These are phyloP conservation scores for Rhombomys opimus DNA, from an alignment of 2,113 vertebrate species.

Conservation along the genomic window DNA sequence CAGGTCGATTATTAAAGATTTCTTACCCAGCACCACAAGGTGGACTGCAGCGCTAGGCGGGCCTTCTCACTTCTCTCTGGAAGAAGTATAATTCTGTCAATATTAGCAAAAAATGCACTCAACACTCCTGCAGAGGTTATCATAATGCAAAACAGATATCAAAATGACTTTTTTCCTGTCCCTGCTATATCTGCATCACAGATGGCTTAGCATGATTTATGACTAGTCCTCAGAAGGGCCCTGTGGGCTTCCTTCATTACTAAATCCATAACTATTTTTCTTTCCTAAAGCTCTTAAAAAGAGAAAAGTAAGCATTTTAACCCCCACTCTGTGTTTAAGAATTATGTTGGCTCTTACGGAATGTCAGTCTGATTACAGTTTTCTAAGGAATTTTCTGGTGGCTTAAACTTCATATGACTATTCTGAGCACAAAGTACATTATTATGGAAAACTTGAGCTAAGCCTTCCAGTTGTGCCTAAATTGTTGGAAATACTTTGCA, in stretches of 20 bases:
- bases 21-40: neutral
- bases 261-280: conserved; percentile 56
- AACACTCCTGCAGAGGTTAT: conserved; percentile 56
- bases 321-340: conserved; percentile 24
- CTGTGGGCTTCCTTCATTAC: conserved; percentile 50
- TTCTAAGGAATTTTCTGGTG: conserved; percentile 55
- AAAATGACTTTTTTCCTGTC: conserved; percentile 58
- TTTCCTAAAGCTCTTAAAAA: conserved; percentile 57
- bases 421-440: conserved; percentile 54
- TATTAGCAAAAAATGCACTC: conserved; percentile 73
- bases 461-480: neutral
- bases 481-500: neutral
- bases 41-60: neutral
- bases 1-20: neutral
- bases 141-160: conserved; percentile 71
- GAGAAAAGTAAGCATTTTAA: conserved; percentile 63
- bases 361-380: conserved; percentile 39
- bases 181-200: conserved; percentile 47
- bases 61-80: conserved; percentile 44
- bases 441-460: conserved; percentile 50
- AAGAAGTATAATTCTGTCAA: conserved; percentile 61
- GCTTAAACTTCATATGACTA: conserved; percentile 45
- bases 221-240: conserved; percentile 54
- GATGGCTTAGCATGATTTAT: conserved; percentile 70
- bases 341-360: conserved; percentile 9